These are phyloP conservation scores for Bovichtus variegatus DNA, from an alignment of 2,797 vertebrate species.

Conservation along the genomic window DNA sequence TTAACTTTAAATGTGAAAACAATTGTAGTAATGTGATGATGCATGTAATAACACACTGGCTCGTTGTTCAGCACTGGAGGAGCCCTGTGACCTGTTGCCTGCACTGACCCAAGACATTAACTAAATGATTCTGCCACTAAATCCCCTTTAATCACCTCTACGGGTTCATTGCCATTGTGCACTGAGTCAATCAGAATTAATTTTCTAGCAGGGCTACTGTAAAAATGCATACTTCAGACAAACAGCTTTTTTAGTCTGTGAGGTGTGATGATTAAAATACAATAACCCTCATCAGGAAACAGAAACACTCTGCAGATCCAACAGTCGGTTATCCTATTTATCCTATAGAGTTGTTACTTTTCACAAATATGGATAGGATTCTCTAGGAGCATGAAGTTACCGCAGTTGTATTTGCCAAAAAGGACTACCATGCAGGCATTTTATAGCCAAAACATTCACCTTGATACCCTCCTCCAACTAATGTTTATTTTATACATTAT, in stretches of 20 bases:
- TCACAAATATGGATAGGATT: neutral
- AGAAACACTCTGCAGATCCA: slow-evolving; percentile 22
- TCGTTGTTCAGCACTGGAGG: neutral
- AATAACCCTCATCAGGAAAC: slow-evolving; percentile 35
- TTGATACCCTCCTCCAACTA: neutral
- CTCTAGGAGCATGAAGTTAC: neutral
- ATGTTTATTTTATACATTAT: neutral
- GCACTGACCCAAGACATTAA: neutral
- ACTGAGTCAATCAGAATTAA: neutral
- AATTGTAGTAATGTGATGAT: neutral
- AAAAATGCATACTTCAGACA: neutral
- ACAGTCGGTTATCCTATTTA: slow-evolving; percentile 32
- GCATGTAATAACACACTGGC: neutral
- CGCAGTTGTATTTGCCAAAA: slow-evolving; percentile 3
- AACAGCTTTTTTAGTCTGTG: slow-evolving; percentile 1
- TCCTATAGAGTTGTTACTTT: slow-evolving; percentile 3
- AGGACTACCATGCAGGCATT: neutral
- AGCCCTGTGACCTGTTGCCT: neutral
- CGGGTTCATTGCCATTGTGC: neutral
- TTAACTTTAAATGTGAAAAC: neutral
- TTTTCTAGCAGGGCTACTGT: too few species aligned
- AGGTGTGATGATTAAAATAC: slow-evolving; percentile 36
- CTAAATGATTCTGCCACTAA: neutral
- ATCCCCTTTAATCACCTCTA: neutral
- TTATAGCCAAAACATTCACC: neutral